These are phyloP conservation scores for Ageneiosus marmoratus DNA, from an alignment of 2,113 vertebrate species.

Conservation along the genomic window DNA sequence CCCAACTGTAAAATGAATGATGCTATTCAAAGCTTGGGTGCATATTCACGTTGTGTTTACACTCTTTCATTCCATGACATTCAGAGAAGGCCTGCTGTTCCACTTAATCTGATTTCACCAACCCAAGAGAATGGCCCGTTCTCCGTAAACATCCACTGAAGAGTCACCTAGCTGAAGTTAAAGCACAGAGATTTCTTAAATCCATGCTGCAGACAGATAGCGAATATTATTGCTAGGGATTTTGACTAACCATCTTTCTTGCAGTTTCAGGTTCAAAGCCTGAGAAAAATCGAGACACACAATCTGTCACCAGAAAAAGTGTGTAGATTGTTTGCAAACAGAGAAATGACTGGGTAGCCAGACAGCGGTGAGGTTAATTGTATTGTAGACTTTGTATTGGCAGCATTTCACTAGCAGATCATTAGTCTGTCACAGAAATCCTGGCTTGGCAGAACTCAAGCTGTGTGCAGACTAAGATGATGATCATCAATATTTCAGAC, in stretches of 20 bases:
- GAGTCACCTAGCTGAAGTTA: conserved; percentile 40
- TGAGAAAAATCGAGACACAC: neutral
- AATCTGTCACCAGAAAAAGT: conserved; percentile 16
- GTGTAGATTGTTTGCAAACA: conserved; percentile 39
- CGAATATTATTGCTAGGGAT: conserved; percentile 43
- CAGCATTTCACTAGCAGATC: conserved; percentile 25
- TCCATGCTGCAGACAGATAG: conserved; percentile 23
- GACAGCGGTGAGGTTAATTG: conserved; percentile 28
- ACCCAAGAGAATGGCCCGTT: conserved; percentile 37
- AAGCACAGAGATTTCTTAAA: conserved; percentile 35
- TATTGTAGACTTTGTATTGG: conserved; percentile 43
- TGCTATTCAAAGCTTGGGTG: conserved; percentile 25
- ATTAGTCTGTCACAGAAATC: conserved; percentile 20
- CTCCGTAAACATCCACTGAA: conserved; percentile 31
- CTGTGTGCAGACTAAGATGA: neutral
- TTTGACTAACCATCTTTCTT: conserved; percentile 24
- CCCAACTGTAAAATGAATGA: conserved; percentile 42
- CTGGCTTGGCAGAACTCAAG: neutral
- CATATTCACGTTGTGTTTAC: conserved; percentile 42
- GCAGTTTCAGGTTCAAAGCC: conserved; percentile 25
- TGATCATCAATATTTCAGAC: conserved; percentile 12
- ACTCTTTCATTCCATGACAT: conserved; percentile 37
- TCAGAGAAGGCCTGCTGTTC: conserved; percentile 29
- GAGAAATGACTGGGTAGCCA: conserved; percentile 20
- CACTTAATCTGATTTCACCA: conserved; percentile 44